Percentiles rank a stretch among this genome's conserved stretches.
phyloP scores from a whole-genome alignment of 2,888 invertebrate genomes.

The Lithosia quadra region DNA sequence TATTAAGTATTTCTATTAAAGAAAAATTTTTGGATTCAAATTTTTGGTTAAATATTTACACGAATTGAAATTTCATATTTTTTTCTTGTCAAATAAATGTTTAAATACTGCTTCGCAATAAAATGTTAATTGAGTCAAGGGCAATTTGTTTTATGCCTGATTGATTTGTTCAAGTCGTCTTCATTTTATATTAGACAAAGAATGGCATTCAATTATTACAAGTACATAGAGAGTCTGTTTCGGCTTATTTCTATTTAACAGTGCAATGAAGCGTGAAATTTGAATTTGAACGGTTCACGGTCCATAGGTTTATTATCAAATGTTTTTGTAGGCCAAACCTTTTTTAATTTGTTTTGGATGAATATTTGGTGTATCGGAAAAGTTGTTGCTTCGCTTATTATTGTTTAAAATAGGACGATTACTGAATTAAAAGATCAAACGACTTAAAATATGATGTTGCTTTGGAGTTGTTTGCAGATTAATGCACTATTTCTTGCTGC shows the following conservation, averaged over 20 bases:
- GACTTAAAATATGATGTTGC: too few relatives aligned
- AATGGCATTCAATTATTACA: slow-evolving; percentile 36
- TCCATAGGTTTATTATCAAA: slow-evolving; percentile 1
- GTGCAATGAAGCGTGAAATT: slow-evolving; percentile 22
- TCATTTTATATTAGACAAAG: slow-evolving; percentile 47
- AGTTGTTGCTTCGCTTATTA: background rate
- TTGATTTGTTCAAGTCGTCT: slow-evolving; percentile 56
- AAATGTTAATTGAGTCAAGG: slow-evolving; percentile 39
- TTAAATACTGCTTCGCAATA: slow-evolving; percentile 14
- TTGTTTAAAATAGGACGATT: too few relatives aligned
- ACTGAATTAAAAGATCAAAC: too few relatives aligned
- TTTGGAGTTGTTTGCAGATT: too few relatives aligned
- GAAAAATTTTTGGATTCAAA: too few relatives aligned
- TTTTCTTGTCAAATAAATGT: slow-evolving; percentile 5
- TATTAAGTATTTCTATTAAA: too few relatives aligned
- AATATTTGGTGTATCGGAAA: background rate
- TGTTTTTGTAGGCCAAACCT: background rate
- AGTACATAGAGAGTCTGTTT: slow-evolving; percentile 28
- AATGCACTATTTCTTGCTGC: too few relatives aligned
- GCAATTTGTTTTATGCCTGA: slow-evolving; percentile 60
- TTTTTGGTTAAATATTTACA: too few relatives aligned
- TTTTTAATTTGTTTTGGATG: background rate
- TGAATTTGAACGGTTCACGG: slow-evolving; percentile 20
- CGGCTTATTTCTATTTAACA: slow-evolving; percentile 26
- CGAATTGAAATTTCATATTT: too few relatives aligned